Conservation (phyloP, 2,797 vertebrate species). For the Chelidonichthys spinosus region DNA sequence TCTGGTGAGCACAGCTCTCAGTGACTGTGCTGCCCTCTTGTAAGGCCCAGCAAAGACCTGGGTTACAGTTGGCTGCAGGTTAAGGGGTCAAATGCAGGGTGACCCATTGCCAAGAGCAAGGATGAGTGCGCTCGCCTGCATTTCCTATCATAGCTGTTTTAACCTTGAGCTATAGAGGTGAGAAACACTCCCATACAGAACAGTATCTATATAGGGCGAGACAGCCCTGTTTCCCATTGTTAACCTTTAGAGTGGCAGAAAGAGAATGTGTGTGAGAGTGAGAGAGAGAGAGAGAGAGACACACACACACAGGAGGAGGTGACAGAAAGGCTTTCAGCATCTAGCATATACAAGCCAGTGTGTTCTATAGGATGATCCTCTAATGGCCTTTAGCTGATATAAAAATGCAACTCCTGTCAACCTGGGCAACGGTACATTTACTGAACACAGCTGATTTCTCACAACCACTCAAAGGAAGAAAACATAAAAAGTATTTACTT, state of each 20-base stretch:
- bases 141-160: constrained; percentile 36
- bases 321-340: constrained; percentile 42
- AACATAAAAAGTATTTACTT: constrained; percentile 58
- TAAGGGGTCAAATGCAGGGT: constrained; percentile 51
- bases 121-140: constrained; percentile 27
- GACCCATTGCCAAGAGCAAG: constrained; percentile 51
- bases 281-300: constrained; percentile 39
- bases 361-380: constrained; percentile 66
- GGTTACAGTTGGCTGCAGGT: constrained; percentile 44
- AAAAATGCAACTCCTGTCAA: constrained; percentile 64
- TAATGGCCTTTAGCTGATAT: constrained; percentile 73
- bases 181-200: constrained; percentile 12
- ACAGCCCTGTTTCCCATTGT: constrained; percentile 36
- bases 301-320: constrained; percentile 36
- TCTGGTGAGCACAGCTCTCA: constrained; percentile 9
- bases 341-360: constrained; percentile 57
- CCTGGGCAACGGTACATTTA: constrained; percentile 53
- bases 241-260: constrained; percentile 59
- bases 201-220: constrained; percentile 7
- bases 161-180: constrained; percentile 60
- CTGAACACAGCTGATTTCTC: constrained; percentile 52
- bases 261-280: too few relatives aligned
- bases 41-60: constrained; percentile 35
- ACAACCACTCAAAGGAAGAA: constrained; percentile 58
- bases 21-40: constrained; percentile 34